Evolutionary conservation across 2,888 invertebrate genomes (phyloP).

Genomic region (Mayetiola destructor): DNA sequence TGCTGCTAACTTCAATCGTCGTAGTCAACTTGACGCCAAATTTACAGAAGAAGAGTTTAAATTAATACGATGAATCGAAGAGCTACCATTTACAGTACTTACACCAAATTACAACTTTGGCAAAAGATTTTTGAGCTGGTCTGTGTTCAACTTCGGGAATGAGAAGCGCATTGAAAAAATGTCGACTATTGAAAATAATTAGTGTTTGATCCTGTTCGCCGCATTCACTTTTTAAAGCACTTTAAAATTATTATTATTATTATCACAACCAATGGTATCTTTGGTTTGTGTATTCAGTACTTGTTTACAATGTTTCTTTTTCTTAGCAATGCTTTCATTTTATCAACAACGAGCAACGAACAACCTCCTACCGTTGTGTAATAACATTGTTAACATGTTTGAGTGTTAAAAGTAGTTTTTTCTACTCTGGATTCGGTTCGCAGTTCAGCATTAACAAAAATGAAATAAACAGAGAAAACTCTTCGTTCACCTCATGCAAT

Average conservation of each 20-base stretch:
- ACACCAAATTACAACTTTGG: too few species aligned
- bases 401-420: background rate
- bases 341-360: too few species aligned
- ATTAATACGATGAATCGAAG: background rate
- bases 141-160: background rate
- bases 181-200: conserved; percentile 10
- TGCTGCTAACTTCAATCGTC: too few species aligned
- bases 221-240: conserved; percentile 9
- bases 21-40: conserved; percentile 1
- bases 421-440: background rate
- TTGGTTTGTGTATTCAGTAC: background rate
- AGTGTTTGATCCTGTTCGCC: conserved; percentile 5
- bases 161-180: background rate
- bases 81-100: conserved; percentile 3
- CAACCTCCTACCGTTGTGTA: too few species aligned
- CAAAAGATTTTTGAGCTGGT: too few species aligned
- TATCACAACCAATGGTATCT: background rate
- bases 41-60: background rate
- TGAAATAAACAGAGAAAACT: too few species aligned
- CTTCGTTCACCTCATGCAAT: too few species aligned
- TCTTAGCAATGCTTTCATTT: too few species aligned
- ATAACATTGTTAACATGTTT: conserved; percentile 11
- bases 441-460: background rate
- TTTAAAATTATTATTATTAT: conserved; percentile 11
- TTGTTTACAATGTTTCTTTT: background rate